Conservation (phyloP, 2,888 invertebrate species). For the Philereme vetulata region DNA sequence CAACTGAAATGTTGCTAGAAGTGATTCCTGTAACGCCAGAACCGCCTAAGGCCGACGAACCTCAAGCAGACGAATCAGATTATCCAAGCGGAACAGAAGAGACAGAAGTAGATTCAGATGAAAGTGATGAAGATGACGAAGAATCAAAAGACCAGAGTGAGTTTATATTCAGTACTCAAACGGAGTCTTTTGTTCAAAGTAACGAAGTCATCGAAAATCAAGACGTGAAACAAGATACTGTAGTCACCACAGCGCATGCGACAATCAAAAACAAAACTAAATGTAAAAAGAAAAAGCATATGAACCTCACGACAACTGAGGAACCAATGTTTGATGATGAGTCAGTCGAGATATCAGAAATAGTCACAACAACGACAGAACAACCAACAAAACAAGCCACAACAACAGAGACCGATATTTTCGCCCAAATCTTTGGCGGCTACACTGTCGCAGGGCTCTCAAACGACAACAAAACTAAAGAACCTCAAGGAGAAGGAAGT, state of each 20-base stretch:
- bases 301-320: slow-evolving; percentile 47
- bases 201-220: slow-evolving; percentile 45
- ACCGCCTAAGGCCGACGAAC: slow-evolving; percentile 46
- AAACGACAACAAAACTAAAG: slow-evolving; percentile 25
- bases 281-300: slow-evolving; percentile 72
- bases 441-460: slow-evolving; percentile 23
- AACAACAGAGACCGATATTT: slow-evolving; percentile 53
- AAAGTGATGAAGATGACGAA: slow-evolving; percentile 39
- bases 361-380: slow-evolving; percentile 45
- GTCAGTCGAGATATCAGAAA: slow-evolving; percentile 31
- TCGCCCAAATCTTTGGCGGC: slow-evolving; percentile 59
- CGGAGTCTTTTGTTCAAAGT: slow-evolving; percentile 41
- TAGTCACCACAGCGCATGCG: slow-evolving; percentile 46
- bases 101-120: slow-evolving; percentile 24
- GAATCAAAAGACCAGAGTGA: slow-evolving; percentile 61
- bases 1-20: slow-evolving; percentile 33
- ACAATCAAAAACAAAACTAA: slow-evolving; percentile 67
- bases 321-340: slow-evolving; percentile 24
- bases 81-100: slow-evolving; percentile 26
- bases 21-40: slow-evolving; percentile 32
- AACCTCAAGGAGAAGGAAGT: slow-evolving; percentile 54
- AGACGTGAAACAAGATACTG: slow-evolving; percentile 48
- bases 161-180: slow-evolving; percentile 55
- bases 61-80: slow-evolving; percentile 43
- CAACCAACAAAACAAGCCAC: slow-evolving; percentile 20